Percentiles rank a stretch among this genome's conserved stretches.
Evolutionary conservation across 2,113 vertebrate genomes (phyloP).

Genomic region (Sterna hirundo): DNA sequence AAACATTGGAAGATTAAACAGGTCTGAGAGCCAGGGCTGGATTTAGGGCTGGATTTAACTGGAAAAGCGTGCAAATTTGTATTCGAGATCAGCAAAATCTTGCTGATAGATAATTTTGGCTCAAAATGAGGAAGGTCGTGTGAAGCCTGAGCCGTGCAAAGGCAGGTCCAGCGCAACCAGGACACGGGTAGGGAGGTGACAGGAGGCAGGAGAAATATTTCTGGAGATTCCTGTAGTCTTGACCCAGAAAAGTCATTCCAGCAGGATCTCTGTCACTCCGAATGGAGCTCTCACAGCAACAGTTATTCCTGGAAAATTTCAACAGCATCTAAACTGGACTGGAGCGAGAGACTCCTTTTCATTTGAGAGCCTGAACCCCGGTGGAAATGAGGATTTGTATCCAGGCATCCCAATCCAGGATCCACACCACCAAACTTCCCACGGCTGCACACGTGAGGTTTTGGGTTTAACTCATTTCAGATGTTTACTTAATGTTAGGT

Average conservation of each 20-base stretch:
- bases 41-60: neutral
- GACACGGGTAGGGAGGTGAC: neutral
- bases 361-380: neutral
- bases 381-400: neutral
- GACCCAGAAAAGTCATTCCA: neutral
- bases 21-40: neutral
- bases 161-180: neutral
- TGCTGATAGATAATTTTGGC: neutral
- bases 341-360: neutral
- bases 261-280: neutral
- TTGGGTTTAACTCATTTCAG: neutral
- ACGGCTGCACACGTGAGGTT: accelerated
- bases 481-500: neutral
- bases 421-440: neutral
- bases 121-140: neutral
- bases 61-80: neutral
- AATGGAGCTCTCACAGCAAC: neutral
- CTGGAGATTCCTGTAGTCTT: neutral
- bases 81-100: neutral
- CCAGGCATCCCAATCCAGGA: neutral
- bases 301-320: neutral
- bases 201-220: neutral
- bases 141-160: neutral
- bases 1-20: neutral
- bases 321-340: neutral